Conservation (phyloP, 2,113 vertebrate species). For the Formicarius rufipectus region DNA sequence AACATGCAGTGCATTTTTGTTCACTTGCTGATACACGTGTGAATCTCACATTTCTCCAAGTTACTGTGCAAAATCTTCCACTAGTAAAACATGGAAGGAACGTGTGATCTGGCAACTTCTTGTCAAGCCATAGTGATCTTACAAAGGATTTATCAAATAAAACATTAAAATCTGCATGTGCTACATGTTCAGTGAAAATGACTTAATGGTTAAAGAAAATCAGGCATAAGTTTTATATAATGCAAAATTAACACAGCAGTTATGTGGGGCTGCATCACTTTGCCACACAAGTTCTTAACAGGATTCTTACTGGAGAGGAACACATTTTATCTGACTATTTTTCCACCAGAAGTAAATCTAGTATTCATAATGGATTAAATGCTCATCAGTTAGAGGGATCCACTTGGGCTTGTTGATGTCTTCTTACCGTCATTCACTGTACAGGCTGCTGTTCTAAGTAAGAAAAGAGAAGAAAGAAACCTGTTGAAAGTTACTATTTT, state of each 20-base stretch:
- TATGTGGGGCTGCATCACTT: not conserved
- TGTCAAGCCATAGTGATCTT: not conserved
- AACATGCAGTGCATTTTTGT: constrained; percentile 18
- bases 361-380: not conserved
- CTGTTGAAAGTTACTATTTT: not conserved
- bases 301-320: not conserved
- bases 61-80: not conserved
- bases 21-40: not conserved
- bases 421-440: not conserved
- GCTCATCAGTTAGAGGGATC: not conserved
- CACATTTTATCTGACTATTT: not conserved
- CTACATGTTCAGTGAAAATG: not conserved
- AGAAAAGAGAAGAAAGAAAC: not conserved
- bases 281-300: not conserved
- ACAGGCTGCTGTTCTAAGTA: not conserved
- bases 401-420: not conserved
- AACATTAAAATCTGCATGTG: not conserved
- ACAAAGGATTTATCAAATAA: not conserved
- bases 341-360: not conserved
- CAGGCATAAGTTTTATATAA: not conserved
- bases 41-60: not conserved
- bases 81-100: not conserved
- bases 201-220: not conserved
- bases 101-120: not conserved
- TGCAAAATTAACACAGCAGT: not conserved